Evolutionary conservation across 2,888 invertebrate genomes (phyloP), one percentile per base, ranked within the genome.

Genomic region (Ryuthela nishihirai): DNA sequence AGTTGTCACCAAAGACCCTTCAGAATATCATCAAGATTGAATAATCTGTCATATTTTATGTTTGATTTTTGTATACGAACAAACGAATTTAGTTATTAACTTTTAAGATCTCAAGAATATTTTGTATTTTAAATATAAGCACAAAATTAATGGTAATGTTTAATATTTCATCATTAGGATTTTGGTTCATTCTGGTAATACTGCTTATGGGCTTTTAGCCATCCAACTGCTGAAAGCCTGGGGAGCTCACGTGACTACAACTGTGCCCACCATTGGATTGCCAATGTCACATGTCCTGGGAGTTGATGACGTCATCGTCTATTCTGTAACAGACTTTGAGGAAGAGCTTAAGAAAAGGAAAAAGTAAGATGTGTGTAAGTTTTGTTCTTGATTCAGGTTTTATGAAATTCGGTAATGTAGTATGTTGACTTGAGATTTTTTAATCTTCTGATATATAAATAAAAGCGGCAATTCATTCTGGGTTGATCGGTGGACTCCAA

Each of bases 161-260:
- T 32, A 12, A 5, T 32, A 15, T 34, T 10, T 34, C 17, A 15
- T 10, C 32, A 47, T 25, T 23, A 82, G 82, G 66, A 72, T 82
- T 54, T 73, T 82, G 48, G 72, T 83, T 41, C 78, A 78, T 66
- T 80, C 78, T 41, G 82, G 80, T 42, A 80, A 78, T 65, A 79
- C 80, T 20, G 79, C 82, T 9, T 78, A 80, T 5, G 82, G 82
- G 34, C 80, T 81, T 69, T 76, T 82, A 42, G 72, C 82, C 39
- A 77, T 79, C 39, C 83, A 83, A 72, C 69, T 83, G 41, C 72
- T 80, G 23, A 78, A 78, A 64, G 69, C 77, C 39, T 82, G 81
- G 80, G 79, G 80, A 20, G 80, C 80, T 36, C 72, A 77, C 58
- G 76, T 82, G 12, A 78, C 79, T 2, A 76, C 80, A 2, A 78